Base-by-base conservation (phyloP, 2,888 invertebrate species). In the Athalia rosae region DNA sequence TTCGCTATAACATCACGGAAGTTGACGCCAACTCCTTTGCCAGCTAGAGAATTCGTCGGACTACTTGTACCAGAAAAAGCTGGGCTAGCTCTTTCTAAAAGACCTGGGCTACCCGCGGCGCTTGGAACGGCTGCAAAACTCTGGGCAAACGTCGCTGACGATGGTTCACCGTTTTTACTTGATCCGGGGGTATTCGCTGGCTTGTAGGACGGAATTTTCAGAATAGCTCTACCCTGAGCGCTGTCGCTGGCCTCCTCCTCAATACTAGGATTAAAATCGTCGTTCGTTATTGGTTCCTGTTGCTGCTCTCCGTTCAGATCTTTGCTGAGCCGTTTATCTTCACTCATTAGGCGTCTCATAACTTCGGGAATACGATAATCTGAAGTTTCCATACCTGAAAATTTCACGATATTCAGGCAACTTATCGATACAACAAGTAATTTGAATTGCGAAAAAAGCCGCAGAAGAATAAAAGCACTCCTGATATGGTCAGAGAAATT, bases 151-250 rank as follows among this genome's bases (percentile, higher is more conserved):
- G 86, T 87, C 8, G 84, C 84, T 77, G 86, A 86, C 13, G 84
- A 86, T 62, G 87, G 85, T 78, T 87, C 85, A 78, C 89, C 87
- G 83, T 88, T 88, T 82, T 88, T 89, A 82, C 87, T 89, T 66
- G 88, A 87, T 71, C 87, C 87, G 77, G 86, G 86, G 80, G 87
- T 86, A 77, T 80, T 87, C 79, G 87, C 88, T 84, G 96, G 95
- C 90, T 94, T 95, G 92, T 95, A 97, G 93, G 97, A 97, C 92
- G 97, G 97, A 93, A 97, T 96, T 92, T 96, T 96, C 87, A 97
- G 94, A 91, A 97, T 96, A 91, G 96, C 95, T 85, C 89, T 85
- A 84, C 90, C 90, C 81, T 89, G 88, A 81, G 85, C 89, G 79
- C 89, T 88, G 82, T 89, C 89, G 83, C 89, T 89, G 79, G 89